phyloP scores from a whole-genome alignment of 2,888 invertebrate species.

The Priocnemis perturbator region DNA sequence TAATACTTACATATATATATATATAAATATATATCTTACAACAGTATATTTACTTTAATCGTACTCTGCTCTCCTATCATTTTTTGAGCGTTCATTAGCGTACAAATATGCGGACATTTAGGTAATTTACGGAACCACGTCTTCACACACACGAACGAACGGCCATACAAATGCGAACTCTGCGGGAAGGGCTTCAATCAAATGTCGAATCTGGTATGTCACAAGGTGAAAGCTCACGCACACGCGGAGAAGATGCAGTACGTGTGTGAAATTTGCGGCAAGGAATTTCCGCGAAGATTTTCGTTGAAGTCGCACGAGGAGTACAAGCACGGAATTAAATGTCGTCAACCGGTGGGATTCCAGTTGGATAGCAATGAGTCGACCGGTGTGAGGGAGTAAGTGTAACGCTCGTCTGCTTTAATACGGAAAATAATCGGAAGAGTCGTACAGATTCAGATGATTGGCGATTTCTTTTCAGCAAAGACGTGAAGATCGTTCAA shows the following conservation, averaged over 20 bases:
- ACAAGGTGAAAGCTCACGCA: slow-evolving; percentile 83
- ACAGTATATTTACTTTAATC: too few species aligned
- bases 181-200: slow-evolving; percentile 88
- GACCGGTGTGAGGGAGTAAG: slow-evolving; percentile 63
- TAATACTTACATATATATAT: background rate
- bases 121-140: slow-evolving; percentile 86
- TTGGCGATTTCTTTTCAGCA: slow-evolving; percentile 52
- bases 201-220: slow-evolving; percentile 87
- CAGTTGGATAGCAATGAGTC: slow-evolving; percentile 50
- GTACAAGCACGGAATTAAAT: slow-evolving; percentile 77
- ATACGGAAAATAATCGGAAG: slow-evolving; percentile 21
- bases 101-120: slow-evolving; percentile 58
- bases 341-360: slow-evolving; percentile 59
- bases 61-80: background rate
- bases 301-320: slow-evolving; percentile 78
- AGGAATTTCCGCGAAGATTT: slow-evolving; percentile 77
- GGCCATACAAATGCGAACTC: slow-evolving; percentile 86
- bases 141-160: slow-evolving; percentile 86
- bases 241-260: slow-evolving; percentile 77
- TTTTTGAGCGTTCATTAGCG: too few species aligned
- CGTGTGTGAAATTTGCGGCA: slow-evolving; percentile 77
- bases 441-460: background rate
- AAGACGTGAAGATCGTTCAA: slow-evolving; percentile 68
- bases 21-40: too few species aligned
- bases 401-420: slow-evolving; percentile 12